Base-by-base conservation (phyloP, 2,888 invertebrate species). In the Drosophila nigricruria region DNA sequence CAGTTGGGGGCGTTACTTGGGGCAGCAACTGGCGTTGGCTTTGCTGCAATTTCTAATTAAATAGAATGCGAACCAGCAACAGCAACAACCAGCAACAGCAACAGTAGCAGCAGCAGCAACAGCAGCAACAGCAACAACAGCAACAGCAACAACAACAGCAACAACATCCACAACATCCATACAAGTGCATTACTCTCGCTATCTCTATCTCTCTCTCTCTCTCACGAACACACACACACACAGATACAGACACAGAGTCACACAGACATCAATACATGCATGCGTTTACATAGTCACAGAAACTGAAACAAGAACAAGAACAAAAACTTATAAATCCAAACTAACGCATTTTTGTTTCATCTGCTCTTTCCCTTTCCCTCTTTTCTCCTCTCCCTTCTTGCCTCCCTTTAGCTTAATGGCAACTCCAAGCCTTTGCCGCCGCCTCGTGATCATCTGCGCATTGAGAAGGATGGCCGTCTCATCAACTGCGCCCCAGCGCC, bases 401-500 rank as follows among this genome's bases (percentile, higher is more conserved):
- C 2, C 23, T 30, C 14, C 14, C 18, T 1, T 3, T 49, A 93
- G 93, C 83, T 93, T 34, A 93, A 93, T 86, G 93, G 93, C 58
- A 92, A 92, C 16, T 82, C 91, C 0, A 93, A 93, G 73, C 93
- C 93, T 38, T 91, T 93, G 69, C 93, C 93, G 57, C 94, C 95
- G 47, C 95, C 96, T 43, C 94, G 96, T 81, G 96, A 96, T 92
- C 95, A 95, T 88, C 92, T 95, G 75, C 94, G 94, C 72, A 94
- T 94, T 77, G 95, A 95, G 84, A 94, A 95, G 86, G 95, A 95
- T 82, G 94, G 94, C 5, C 93, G 95, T 42, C 92, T 94, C 73
- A 94, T 94, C 75, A 96, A 95, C 91, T 92, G 95, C 92, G 94
- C 96, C 69, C 95, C 95, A 20, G 95, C 95, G 73, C 95, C 97